phyloP scores from a whole-genome alignment of 2,888 invertebrate genomes.

The Drosophila atripex region DNA sequence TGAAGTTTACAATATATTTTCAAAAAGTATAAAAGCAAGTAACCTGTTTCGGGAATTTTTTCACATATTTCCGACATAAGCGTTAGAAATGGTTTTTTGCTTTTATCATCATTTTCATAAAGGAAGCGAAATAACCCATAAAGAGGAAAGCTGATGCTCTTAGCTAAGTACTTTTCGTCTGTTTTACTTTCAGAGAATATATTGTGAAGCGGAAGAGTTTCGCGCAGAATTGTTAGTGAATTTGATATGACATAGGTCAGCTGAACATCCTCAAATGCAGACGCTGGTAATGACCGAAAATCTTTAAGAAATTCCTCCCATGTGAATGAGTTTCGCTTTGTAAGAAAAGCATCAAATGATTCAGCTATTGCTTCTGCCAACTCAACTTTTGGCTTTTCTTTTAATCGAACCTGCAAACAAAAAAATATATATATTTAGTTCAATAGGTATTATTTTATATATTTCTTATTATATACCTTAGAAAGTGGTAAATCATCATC shows the following conservation, averaged over 20 bases:
- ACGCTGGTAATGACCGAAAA: slow-evolving; percentile 81
- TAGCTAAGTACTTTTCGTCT: slow-evolving; percentile 87
- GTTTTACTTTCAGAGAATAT: slow-evolving; percentile 86
- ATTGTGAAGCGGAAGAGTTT: slow-evolving; percentile 82
- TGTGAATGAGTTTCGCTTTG: slow-evolving; percentile 80
- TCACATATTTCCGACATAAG: slow-evolving; percentile 92
- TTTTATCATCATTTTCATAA: slow-evolving; percentile 89
- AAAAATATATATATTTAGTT: not conserved
- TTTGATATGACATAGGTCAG: slow-evolving; percentile 83
- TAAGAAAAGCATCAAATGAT: slow-evolving; percentile 82
- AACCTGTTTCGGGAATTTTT: slow-evolving; percentile 91
- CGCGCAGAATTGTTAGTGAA: slow-evolving; percentile 81
- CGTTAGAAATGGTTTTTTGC: slow-evolving; percentile 90
- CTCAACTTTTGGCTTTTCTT: slow-evolving; percentile 84
- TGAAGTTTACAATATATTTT: slow-evolving; percentile 89
- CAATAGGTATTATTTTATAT: too few species aligned
- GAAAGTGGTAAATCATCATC: slow-evolving; percentile 91
- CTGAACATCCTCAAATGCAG: slow-evolving; percentile 82
- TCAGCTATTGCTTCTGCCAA: slow-evolving; percentile 82
- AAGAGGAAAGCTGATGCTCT: slow-evolving; percentile 92
- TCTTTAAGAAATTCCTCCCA: slow-evolving; percentile 83
- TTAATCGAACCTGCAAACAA: slow-evolving; percentile 81
- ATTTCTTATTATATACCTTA: slow-evolving; percentile 85
- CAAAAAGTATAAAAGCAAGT: slow-evolving; percentile 94
- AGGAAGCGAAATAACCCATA: slow-evolving; percentile 95